These are phyloP conservation scores for Haliclona indistincta DNA, from an alignment of 37 sponge, comb jelly and placozoan genomes.

Conservation along the genomic window DNA sequence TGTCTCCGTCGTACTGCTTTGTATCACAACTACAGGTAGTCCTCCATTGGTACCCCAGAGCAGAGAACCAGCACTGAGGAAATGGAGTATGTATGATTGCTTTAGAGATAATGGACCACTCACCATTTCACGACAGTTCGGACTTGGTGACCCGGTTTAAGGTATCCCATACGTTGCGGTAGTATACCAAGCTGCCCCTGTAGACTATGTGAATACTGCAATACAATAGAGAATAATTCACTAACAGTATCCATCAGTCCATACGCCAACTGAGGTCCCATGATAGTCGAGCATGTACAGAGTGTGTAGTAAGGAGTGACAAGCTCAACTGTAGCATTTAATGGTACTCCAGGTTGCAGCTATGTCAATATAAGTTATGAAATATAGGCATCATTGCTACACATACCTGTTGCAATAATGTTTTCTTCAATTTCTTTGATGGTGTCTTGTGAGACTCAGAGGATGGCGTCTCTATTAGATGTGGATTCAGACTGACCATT, in stretches of 20 bases:
- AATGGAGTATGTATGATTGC: not conserved
- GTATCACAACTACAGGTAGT: conserved; percentile 22
- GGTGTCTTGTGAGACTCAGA: too few relatives aligned
- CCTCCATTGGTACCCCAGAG: conserved; percentile 3
- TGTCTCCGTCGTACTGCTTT: not conserved
- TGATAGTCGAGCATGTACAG: conserved; percentile 12
- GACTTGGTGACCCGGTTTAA: conserved; percentile 31
- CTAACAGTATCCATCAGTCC: conserved; percentile 55
- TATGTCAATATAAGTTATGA: not conserved
- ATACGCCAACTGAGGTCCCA: conserved; percentile 38
- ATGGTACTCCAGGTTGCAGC: conserved; percentile 2
- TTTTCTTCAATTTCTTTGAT: too few relatives aligned
- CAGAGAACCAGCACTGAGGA: conserved; percentile 14
- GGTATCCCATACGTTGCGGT: conserved; percentile 6
- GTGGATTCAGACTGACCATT: conserved; percentile 30
- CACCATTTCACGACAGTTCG: conserved; percentile 6
- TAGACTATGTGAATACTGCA: not conserved
- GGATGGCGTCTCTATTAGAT: not conserved
- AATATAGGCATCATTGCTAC: not conserved
- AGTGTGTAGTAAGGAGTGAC: conserved; percentile 38
- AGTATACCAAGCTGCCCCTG: conserved; percentile 53
- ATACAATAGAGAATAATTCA: not conserved
- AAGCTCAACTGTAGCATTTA: conserved; percentile 37
- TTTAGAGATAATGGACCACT: not conserved
- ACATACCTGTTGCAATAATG: too few relatives aligned